Base-by-base conservation (phyloP, 2,888 invertebrate genomes). In the Chrysolina haemoptera region DNA sequence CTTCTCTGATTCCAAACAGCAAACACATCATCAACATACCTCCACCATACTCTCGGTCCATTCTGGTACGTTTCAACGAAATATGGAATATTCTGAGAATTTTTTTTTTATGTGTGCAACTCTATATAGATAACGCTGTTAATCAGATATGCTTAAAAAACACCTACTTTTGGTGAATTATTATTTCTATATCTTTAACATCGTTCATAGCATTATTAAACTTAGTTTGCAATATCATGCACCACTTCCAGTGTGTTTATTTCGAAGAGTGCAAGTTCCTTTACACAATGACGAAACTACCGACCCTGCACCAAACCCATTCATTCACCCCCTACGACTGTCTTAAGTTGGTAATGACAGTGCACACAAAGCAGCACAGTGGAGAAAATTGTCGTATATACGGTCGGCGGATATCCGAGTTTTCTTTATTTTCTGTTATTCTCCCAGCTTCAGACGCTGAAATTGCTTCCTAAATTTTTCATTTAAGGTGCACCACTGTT, bases 281-380 rank as follows among this genome's bases (percentile, higher is more conserved):
- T 0, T 35, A 9, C 8, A 3, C 43, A 18, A 53, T 53, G 53
- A 20, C 11, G 53, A 53, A 20, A 53, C 16, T 53, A 20, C 53
- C 53, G 53, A 0, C 53, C 20, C 53, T 53, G 53, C 11, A 11
- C 20, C 12, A 20, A 18, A 12, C 79, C 79, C 80, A 83, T 82
- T 83, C 84, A 83, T 79, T 80, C 81, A 80, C 80, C 75, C 53
- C 79, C 73, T 74, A 73, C 71, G 74, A 79, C 75, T 76, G 75
- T 76, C 74, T 65, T 69, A 68, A 73, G 72, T 68, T 66, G 53
- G 65, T 41, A 69, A 71, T 68, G 65, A 69, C 68, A 66, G 55
- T 68, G 55, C 53, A 70, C 70, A 74, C 70, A 74, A 74, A 74
- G 74, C 70, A 62, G 62, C 67, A 68, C 62, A 66, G 69, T 66